Conservation (phyloP, 2,888 invertebrate species). For the Exocentrus adspersus region DNA sequence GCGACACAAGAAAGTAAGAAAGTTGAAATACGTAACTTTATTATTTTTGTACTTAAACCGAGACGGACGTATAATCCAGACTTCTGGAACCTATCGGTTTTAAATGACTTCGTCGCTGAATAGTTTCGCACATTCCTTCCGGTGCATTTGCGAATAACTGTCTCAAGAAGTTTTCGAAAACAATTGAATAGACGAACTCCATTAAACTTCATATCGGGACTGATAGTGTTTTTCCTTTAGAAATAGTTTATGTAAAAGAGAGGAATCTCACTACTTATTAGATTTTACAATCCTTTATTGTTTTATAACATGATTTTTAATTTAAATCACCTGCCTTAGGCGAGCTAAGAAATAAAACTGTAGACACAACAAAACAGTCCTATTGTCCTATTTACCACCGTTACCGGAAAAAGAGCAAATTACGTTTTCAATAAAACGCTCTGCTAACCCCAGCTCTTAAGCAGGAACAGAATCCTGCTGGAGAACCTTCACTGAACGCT, state of each 20-base stretch:
- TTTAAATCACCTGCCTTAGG: too few relatives aligned
- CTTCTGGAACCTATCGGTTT: slow-evolving; percentile 4
- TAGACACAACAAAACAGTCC: too few relatives aligned
- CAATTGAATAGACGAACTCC: not conserved
- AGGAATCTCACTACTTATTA: too few relatives aligned
- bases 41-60: slow-evolving; percentile 7
- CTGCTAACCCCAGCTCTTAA: not conserved
- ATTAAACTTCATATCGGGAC: not conserved
- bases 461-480: not conserved
- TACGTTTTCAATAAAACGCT: not conserved
- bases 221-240: too few relatives aligned
- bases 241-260: too few relatives aligned
- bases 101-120: not conserved
- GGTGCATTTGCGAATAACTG: not conserved
- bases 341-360: too few relatives aligned
- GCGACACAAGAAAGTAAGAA: slow-evolving; percentile 1
- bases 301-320: too few relatives aligned
- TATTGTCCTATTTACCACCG: too few relatives aligned
- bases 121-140: not conserved
- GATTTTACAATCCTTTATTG: too few relatives aligned
- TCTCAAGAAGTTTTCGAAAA: not conserved
- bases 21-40: slow-evolving; percentile 9
- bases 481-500: not conserved
- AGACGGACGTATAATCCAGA: not conserved
- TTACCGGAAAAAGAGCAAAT: too few relatives aligned